These are phyloP conservation scores for Beroe forskalii DNA, from an alignment of 37 sponge, comb jelly and placozoan species.

Conservation along the genomic window DNA sequence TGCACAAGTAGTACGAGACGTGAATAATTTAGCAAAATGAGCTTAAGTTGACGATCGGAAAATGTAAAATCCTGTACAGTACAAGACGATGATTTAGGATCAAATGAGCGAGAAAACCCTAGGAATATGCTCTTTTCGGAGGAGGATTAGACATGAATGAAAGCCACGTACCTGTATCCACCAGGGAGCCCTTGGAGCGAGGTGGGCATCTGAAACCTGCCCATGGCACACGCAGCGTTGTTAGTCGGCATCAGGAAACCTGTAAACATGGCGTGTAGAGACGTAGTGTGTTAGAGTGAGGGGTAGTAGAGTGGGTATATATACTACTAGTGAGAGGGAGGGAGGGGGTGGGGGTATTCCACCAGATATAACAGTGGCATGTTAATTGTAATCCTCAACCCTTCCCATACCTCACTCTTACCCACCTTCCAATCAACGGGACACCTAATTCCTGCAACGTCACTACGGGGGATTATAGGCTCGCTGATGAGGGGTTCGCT, in stretches of 20 bases:
- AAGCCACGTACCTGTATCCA: not conserved
- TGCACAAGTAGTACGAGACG: no score
- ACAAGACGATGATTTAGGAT: no score
- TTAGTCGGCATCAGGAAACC: slow-evolving; percentile 33
- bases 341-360: not conserved
- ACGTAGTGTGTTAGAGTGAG: not conserved
- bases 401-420: not conserved
- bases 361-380: not conserved
- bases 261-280: slow-evolving; percentile 35
- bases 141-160: no score
- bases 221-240: slow-evolving; percentile 6
- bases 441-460: not conserved
- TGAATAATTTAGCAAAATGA: no score
- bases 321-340: not conserved
- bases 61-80: no score
- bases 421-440: not conserved
- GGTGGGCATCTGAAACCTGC: slow-evolving; percentile 31
- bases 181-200: not conserved
- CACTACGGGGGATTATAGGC: no score
- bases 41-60: no score
- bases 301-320: not conserved
- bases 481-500: no score
- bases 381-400: not conserved
- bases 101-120: no score
- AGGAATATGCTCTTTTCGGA: no score